Base-by-base conservation (phyloP, 1,140 invertebrate genomes). In the Drosophila bipectinata region DNA sequence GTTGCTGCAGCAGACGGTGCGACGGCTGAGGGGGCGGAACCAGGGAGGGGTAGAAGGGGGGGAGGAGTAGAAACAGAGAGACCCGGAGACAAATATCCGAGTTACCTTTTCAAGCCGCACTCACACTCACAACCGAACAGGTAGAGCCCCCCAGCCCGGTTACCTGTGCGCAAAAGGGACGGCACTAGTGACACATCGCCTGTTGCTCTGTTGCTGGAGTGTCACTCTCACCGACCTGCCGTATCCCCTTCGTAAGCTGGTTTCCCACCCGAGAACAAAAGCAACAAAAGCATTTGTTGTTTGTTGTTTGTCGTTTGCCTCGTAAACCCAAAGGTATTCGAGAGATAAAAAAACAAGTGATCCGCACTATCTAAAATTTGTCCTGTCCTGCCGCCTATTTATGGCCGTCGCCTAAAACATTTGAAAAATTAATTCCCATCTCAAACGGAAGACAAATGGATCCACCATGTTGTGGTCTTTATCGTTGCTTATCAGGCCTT, bases 271-370 rank as follows among this genome's bases (percentile, higher is more conserved):
- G 41, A 44, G 62, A 77, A 77, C 58, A 71, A 47, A 47, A 47
- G 24, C 52, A 74, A 57, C 10, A 67, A 78, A 15, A 45, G n/a
- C 58, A 51, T 44, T 47, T 66, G 45, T 67, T 66, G 71, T 80
- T 85, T 85, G 79, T 71, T 85, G 68, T 77, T 81, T 81, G 75
- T 71, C 79, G 66, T 75, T 83, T 79, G 71, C 48, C 77, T 75
- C 62, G 62, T 66, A 63, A 66, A 64, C 59, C 47, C 18, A 67
- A 63, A 67, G 51, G 45, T 39, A 64, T 67, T 45, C 34, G 26
- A 34, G 34, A 64, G 68, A 72, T 72, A 72, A 72, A 72, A 72
- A 68, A 53, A 45, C 37, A 59, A 72, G 37, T 45, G 39, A 15
- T 34, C 39, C 39, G 53, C 49, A 47, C 53, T 75, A 75, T 75